phyloP scores from a whole-genome alignment of 2,113 vertebrate genomes.

The Xenotilapia leptura region DNA sequence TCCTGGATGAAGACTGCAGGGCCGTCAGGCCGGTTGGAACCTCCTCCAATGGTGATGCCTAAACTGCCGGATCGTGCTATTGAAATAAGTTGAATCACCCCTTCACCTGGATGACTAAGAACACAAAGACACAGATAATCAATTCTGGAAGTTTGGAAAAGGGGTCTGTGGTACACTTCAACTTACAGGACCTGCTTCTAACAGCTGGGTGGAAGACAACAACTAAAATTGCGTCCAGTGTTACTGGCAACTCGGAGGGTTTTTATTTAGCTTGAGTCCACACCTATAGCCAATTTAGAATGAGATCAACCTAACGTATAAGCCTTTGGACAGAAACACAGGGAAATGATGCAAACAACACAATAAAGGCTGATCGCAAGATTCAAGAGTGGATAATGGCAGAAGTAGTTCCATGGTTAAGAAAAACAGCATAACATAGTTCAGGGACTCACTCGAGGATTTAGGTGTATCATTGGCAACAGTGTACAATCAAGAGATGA shows the following conservation, averaged over 20 bases:
- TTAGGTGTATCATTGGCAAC: not conserved
- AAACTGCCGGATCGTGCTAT: slow-evolving; percentile 74
- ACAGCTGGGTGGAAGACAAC: not conserved
- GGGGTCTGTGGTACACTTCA: not conserved
- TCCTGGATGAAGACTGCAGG: slow-evolving; percentile 87
- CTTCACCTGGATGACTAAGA: slow-evolving; percentile 75
- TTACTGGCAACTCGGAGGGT: not conserved
- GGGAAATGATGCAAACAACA: not conserved
- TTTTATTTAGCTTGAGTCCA: not conserved
- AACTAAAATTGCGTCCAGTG: not conserved
- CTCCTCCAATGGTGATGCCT: slow-evolving; percentile 80
- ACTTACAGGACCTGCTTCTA: not conserved
- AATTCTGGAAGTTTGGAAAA: not conserved
- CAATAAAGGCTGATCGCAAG: not conserved
- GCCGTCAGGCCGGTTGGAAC: slow-evolving; percentile 81
- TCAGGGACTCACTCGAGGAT: not conserved
- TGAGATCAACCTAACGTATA: not conserved
- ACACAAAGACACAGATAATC: not conserved
- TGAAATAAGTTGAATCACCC: slow-evolving; percentile 82
- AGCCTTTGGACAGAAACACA: not conserved
- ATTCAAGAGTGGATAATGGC: not conserved
- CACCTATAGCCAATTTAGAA: not conserved
- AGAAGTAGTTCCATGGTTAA: not conserved
- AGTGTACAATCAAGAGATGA: not conserved
- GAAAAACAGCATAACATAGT: not conserved